Base-by-base conservation (phyloP, 37 sponge, comb jelly and placozoan species). In the Spongilla lacustris region DNA sequence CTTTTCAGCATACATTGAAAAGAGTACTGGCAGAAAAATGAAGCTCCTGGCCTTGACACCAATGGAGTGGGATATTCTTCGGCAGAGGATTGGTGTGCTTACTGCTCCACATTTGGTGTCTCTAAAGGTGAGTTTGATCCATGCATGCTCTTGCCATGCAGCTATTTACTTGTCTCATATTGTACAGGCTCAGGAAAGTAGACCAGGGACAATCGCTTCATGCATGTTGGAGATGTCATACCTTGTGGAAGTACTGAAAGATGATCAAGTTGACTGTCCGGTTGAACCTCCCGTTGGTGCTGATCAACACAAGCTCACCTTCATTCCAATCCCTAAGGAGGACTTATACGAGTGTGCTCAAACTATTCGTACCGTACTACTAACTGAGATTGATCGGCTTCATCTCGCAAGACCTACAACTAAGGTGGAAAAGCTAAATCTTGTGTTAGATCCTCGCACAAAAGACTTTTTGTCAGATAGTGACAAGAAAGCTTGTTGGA, bases 401-500 rank as follows among this genome's bases (percentile, higher is more conserved):
- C 12, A 58, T 58, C 58, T 58, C 4, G 21, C 11, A 1, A 19
- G 21, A 19, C 58, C 58, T 58, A 17, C 21, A 58, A 58, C 58
- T 17, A 58, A 58, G 58, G 58, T 58, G 58, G n/a, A n/a, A n/a
- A 58, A 58, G 58, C 58, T 58, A 58, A 58, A 58, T 58, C 58
- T 58, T 58, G 58, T 58, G 19, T 58, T 58, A 17, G 21, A 58
- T 58, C 58, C 58, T 58, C 58, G 21, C 58, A 58, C 58, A 58
- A 58, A 58, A 58, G 58, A 58, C 58, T 58, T 58, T 17, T 58
- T 58, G 58, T 58, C 19, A 58, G 58, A 58, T 58, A 58, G 58
- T 58, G 58, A 58, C 58, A 58, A 58, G 58, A 58, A 58, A 58
- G 58, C 58, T 58, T 58, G 58, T 58, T 58, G 58, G 58, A 58